Conservation (phyloP, 2,113 vertebrate genomes). For the Pterocles gutturalis region DNA sequence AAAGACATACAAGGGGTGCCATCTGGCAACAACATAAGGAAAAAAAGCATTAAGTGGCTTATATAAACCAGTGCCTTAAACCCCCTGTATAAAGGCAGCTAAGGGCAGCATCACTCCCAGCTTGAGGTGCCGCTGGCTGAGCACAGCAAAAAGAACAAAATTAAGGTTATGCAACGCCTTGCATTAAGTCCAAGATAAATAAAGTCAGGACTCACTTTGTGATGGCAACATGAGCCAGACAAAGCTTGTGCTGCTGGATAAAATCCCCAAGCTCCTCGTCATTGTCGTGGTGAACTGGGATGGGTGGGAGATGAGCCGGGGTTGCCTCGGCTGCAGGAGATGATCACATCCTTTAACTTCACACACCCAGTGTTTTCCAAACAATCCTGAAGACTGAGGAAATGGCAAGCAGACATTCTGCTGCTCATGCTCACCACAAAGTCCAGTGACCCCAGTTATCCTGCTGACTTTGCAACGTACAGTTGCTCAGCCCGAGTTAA, state of each 20-base stretch:
- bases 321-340: neutral
- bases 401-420: neutral
- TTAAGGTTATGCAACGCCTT: neutral
- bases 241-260: neutral
- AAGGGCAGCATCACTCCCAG: neutral
- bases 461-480: neutral
- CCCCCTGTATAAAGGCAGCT: neutral
- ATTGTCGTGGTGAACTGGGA: fast-evolving
- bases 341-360: neutral
- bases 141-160: neutral
- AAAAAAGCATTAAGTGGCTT: neutral
- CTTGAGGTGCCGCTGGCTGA: neutral
- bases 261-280: neutral
- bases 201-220: neutral
- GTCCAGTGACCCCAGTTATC: neutral
- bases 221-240: neutral
- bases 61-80: slow-evolving; percentile 14
- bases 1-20: neutral
- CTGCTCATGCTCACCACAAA: neutral
- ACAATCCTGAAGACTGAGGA: neutral
- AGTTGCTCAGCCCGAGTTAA: neutral
- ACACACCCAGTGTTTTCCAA: neutral
- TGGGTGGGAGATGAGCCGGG: neutral
- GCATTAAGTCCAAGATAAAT: neutral
- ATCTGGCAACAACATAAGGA: neutral